Conservation (phyloP, 2,888 invertebrate genomes). For the Leptinotarsa tumamoca region DNA sequence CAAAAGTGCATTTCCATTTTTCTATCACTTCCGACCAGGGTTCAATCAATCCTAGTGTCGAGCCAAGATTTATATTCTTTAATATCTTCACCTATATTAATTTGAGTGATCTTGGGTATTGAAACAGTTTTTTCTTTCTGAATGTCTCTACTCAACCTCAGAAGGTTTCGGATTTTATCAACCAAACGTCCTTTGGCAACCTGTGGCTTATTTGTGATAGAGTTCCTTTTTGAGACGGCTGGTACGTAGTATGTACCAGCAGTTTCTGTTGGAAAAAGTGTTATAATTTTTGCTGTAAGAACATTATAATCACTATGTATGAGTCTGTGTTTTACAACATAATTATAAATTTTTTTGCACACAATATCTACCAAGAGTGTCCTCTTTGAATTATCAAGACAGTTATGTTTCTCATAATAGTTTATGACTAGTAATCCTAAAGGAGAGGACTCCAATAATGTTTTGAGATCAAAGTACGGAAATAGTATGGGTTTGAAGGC, state of each 20-base stretch:
- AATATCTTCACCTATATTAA: conserved; percentile 1
- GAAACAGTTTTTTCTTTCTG: background rate
- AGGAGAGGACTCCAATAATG: conserved; percentile 21
- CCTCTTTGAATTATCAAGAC: conserved; percentile 1
- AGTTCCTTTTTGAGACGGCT: background rate
- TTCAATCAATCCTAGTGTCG: conserved; percentile 11
- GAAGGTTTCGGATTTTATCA: conserved; percentile 1
- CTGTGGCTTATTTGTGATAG: background rate
- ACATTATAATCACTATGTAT: conserved; percentile 1
- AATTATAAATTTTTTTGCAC: background rate
- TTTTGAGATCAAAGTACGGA: conserved; percentile 1
- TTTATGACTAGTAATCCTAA: background rate
- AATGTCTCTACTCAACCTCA: conserved; percentile 9
- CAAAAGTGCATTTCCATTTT: conserved; percentile 18
- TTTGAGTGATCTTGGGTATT: background rate
- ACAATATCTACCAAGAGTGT: background rate
- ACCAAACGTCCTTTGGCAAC: background rate
- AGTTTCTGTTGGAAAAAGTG: conserved; percentile 7
- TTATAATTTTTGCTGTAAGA: background rate
- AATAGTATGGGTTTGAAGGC: conserved; percentile 1
- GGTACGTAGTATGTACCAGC: conserved; percentile 8
- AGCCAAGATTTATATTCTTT: conserved; percentile 17
- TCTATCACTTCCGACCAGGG: conserved; percentile 11
- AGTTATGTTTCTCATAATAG: conserved; percentile 7
- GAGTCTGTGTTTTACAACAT: background rate